Evolutionary conservation across 2,888 invertebrate genomes (phyloP).

Genomic region (Periphyllus acericola): DNA sequence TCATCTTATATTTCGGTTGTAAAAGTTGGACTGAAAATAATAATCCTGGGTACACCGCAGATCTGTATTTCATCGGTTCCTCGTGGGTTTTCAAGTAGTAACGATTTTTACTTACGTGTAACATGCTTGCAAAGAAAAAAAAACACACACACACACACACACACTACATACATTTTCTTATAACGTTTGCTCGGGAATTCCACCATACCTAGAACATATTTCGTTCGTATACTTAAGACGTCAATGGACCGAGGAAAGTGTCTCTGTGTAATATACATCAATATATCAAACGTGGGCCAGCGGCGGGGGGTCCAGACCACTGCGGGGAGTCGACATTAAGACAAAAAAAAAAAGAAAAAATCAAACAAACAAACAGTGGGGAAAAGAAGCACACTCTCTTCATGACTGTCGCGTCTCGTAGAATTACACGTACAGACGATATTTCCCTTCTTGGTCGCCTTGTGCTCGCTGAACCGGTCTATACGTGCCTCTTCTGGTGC

Average conservation of each 20-base stretch:
- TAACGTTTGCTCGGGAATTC: conserved; percentile 29
- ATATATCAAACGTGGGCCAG: conserved; percentile 57
- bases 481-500: conserved; percentile 30
- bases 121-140: neutral
- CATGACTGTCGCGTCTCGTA: conserved; percentile 51
- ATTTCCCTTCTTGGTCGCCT: conserved; percentile 45
- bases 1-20: too few species aligned
- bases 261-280: conserved; percentile 58
- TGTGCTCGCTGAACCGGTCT: conserved; percentile 51
- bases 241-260: conserved; percentile 57
- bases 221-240: conserved; percentile 58
- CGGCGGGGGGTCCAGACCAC: conserved; percentile 60
- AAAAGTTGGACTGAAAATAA: too few species aligned
- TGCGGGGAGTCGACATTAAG: conserved; percentile 60
- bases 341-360: conserved; percentile 45
- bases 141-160: neutral
- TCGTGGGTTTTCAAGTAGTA: neutral
- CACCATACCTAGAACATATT: conserved; percentile 45
- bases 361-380: conserved; percentile 45
- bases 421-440: conserved; percentile 48
- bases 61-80: too few species aligned
- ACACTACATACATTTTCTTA: conserved; percentile 4
- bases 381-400: conserved; percentile 43
- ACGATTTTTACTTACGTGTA: neutral
- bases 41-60: too few species aligned